Conservation (phyloP, 2,797 vertebrate species). For the Betta splendens region DNA sequence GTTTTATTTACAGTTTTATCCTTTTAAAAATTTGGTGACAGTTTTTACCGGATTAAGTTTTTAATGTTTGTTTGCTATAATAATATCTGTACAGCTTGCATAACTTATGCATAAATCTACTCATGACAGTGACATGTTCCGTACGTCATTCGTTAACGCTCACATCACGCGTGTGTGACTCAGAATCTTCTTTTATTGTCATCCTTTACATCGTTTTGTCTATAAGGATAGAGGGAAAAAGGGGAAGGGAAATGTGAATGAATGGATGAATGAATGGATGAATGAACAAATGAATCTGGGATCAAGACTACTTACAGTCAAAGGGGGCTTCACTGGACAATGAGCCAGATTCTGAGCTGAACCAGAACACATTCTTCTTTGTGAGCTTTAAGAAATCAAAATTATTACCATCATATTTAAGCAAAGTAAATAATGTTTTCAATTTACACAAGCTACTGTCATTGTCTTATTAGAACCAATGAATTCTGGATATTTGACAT, state of each 20-base stretch:
- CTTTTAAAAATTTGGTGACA: slow-evolving; percentile 54
- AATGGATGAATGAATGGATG: slow-evolving; percentile 9
- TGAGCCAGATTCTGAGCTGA: slow-evolving; percentile 40
- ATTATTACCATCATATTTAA: slow-evolving; percentile 76
- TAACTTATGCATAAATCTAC: slow-evolving; percentile 68
- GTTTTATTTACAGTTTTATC: slow-evolving; percentile 61
- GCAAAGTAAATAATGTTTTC: slow-evolving; percentile 72
- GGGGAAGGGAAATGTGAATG: slow-evolving; percentile 26
- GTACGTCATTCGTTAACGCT: slow-evolving; percentile 41
- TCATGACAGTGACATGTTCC: slow-evolving; percentile 57
- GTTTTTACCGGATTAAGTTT: slow-evolving; percentile 51
- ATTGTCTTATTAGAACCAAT: slow-evolving; percentile 77
- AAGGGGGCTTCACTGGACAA: slow-evolving; percentile 42
- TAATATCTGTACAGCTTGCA: slow-evolving; percentile 82
- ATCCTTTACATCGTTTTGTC: slow-evolving; percentile 36
- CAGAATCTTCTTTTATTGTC: slow-evolving; percentile 43
- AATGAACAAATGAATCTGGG: slow-evolving; percentile 31
- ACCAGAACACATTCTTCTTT: slow-evolving; percentile 69
- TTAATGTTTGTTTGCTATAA: slow-evolving; percentile 65
- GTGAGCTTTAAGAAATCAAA: slow-evolving; percentile 75
- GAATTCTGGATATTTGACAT: slow-evolving; percentile 75
- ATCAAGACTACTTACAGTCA: slow-evolving; percentile 29
- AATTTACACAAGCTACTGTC: slow-evolving; percentile 74
- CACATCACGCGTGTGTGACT: slow-evolving; percentile 27
- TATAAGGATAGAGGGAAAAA: slow-evolving; percentile 1